Conservation (phyloP, 2,797 vertebrate species). For the Peromyscus melanophrys region DNA sequence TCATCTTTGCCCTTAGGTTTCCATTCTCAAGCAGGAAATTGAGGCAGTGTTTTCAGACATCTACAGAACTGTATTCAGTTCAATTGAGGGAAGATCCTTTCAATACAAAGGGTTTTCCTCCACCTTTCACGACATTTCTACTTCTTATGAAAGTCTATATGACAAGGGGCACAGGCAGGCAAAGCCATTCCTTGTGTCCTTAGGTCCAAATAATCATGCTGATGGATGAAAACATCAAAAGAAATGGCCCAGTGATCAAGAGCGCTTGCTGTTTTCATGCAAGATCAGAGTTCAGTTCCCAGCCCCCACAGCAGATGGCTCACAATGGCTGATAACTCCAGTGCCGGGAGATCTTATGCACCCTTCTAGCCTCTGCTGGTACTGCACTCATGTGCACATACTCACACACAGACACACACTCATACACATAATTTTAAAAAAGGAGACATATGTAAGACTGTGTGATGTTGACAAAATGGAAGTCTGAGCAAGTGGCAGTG, state of each 20-base stretch:
- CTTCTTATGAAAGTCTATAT: constrained; percentile 35
- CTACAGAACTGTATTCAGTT: not conserved
- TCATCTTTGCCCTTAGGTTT: not conserved
- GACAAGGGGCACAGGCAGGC: not conserved
- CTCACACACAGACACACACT: not conserved
- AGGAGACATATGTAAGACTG: not conserved
- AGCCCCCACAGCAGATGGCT: not conserved
- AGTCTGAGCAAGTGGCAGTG: not conserved
- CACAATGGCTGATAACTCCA: not conserved
- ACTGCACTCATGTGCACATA: too few relatives aligned
- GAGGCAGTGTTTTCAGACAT: constrained; percentile 24
- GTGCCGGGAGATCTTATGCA: not conserved
- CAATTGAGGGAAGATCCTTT: constrained; percentile 8
- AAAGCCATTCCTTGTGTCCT: constrained; percentile 1
- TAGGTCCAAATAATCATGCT: not conserved
- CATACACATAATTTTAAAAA: not conserved
- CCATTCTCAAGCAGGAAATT: not conserved
- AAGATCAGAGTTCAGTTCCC: not conserved
- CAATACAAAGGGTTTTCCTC: not conserved
- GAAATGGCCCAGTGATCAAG: not conserved
- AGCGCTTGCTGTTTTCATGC: not conserved
- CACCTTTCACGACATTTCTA: not conserved
- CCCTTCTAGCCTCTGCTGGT: not conserved
- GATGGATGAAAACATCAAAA: constrained; percentile 46
- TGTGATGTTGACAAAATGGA: not conserved